Evolutionary conservation across 2,797 vertebrate genomes (phyloP), one percentile per base, ranked within the genome.

Genomic region (Dryobates pubescens): DNA sequence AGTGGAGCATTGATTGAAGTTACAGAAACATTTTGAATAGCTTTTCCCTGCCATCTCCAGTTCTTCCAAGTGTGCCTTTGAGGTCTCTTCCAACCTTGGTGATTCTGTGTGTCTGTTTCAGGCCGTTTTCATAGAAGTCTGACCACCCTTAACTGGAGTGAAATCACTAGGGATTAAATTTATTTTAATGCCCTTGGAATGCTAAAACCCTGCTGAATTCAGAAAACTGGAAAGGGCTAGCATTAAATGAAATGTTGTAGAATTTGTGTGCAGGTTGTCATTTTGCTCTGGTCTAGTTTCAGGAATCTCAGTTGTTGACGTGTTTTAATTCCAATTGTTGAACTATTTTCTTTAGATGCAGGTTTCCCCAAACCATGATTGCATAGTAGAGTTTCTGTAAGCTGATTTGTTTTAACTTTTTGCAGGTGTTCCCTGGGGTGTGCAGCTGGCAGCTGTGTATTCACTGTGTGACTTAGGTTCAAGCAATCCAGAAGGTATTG

Each of bases 371-470:
- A 41, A 84, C 6, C 22, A 22, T 43, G 11, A 20, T 14, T 69
- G 10, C 19, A 4, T 58, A 30, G 67, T 26, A 30, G 53, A 86
- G 27, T 64, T 34, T 36, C 51, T 82, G 0, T n/a, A 51, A 71
- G 65, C 53, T 64, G 58, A 68, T 36, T 13, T 67, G 32, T 92
- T 32, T 91, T 58, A 72, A 74, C 65, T 67, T 59, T 81, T 93
- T 95, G 27, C 96, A 99, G 99, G 97, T 93, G 98, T 99, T 49
- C 98, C 98, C 1, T 99, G 99, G 98, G 98, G 98, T 23, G 98
- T 99, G 74, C 99, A 99, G 96, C 96, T 99, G 82, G 98, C 99
- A 38, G 98, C 99, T 0, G 63, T 98, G 69, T 99, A 99, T 88
- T 98, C 98, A 56, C 98, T 99, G 41, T 98, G 98, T 67, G 99